Percentiles rank a stretch among this genome's conserved stretches.
These are phyloP conservation scores for Phragmatobia fuliginosa DNA, from an alignment of 2,888 invertebrate species.

Conservation along the genomic window DNA sequence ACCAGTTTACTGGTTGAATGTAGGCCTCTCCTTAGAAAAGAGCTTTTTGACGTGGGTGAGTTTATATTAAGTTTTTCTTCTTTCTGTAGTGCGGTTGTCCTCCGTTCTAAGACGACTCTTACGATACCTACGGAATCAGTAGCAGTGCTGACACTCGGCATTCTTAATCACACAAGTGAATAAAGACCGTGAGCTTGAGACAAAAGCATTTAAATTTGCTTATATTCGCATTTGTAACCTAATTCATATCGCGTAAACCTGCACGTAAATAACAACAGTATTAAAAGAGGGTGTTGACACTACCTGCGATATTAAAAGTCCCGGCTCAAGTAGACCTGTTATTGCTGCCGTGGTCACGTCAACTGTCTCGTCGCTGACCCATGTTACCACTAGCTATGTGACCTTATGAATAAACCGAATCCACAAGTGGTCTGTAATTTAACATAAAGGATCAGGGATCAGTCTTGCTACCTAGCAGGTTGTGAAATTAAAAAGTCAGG, in stretches of 20 bases:
- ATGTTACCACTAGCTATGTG: conserved; percentile 57
- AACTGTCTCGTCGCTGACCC: conserved; percentile 67
- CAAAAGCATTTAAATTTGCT: neutral
- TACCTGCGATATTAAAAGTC: conserved; percentile 71
- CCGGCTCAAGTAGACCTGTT: conserved; percentile 66
- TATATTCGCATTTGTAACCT: conserved; percentile 25
- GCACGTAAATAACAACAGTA: conserved; percentile 61
- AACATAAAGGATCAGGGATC: conserved; percentile 7
- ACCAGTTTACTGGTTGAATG: no score
- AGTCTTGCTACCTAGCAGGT: neutral
- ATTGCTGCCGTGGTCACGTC: conserved; percentile 68
- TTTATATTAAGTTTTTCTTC: no score
- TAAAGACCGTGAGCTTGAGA: neutral
- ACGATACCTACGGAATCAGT: no score
- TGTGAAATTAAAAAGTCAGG: neutral
- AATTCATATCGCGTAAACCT: conserved; percentile 41
- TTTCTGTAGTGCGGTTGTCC: no score
- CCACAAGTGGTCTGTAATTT: conserved; percentile 66
- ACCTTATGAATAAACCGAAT: conserved; percentile 57
- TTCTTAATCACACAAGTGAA: no score
- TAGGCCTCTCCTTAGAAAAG: no score
- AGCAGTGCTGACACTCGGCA: no score
- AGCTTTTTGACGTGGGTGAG: no score
- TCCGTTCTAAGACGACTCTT: no score
- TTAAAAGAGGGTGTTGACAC: conserved; percentile 59